These are phyloP conservation scores for Drosophila multiciliata DNA, from an alignment of 2,888 invertebrate genomes.

Conservation along the genomic window DNA sequence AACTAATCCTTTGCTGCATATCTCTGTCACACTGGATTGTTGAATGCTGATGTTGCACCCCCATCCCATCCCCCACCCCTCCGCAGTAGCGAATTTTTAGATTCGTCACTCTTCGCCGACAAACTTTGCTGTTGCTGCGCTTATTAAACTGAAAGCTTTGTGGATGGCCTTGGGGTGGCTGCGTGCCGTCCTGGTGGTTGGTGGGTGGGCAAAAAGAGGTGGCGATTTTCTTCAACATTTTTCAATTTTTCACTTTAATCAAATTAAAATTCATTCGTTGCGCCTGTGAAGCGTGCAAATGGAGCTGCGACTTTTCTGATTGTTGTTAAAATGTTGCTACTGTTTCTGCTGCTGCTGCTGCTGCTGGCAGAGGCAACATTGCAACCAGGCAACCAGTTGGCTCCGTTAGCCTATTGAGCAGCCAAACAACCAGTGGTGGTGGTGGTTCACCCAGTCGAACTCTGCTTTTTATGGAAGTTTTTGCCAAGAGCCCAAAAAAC, in stretches of 20 bases:
- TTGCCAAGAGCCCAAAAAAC: conserved; percentile 64
- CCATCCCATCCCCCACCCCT: too few relatives aligned
- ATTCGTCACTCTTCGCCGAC: conserved; percentile 48
- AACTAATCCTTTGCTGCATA: conserved; percentile 65
- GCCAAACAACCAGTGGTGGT: conserved; percentile 34
- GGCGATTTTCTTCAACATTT: conserved; percentile 1
- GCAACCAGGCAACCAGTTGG: conserved; percentile 37
- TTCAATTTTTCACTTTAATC: conserved; percentile 78
- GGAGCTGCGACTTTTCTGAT: conserved; percentile 23
- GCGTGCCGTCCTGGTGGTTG: not conserved
- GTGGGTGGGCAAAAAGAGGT: not conserved
- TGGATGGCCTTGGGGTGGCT: not conserved
- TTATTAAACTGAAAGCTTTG: conserved; percentile 61
- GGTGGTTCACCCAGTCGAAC: conserved; percentile 37
- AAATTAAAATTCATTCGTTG: conserved; percentile 84
- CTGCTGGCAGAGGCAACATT: conserved; percentile 23
- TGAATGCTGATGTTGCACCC: conserved; percentile 2
- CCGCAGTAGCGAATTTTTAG: conserved; percentile 42
- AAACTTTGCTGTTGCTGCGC: conserved; percentile 32
- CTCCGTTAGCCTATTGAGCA: conserved; percentile 38
- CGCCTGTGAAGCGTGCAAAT: conserved; percentile 79
- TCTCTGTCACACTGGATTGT: conserved; percentile 16
- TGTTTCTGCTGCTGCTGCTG: not conserved
- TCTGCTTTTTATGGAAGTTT: conserved; percentile 64
- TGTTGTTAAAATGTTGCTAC: not conserved